A percentile compares a stretch with the other conserved stretches of the same genome.
phyloP scores from a whole-genome alignment of 2,888 invertebrate species.

The Heliconius sara region DNA sequence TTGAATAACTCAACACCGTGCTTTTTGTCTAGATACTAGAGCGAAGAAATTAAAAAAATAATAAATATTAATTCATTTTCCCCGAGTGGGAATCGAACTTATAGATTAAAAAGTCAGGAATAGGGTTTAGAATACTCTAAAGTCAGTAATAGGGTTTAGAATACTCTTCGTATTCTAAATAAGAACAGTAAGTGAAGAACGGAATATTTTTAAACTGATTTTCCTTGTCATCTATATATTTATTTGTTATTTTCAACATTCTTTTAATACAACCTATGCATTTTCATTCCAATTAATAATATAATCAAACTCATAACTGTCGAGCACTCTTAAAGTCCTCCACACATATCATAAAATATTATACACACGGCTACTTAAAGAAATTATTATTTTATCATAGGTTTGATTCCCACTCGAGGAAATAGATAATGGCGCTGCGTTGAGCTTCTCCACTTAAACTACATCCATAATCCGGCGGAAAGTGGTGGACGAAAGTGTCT shows the following conservation, averaged over 20 bases:
- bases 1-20: no score
- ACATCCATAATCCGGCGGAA: neutral
- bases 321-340: conserved; percentile 39
- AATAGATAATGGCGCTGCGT: neutral
- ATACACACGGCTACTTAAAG: conserved; percentile 10
- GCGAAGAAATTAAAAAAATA: no score
- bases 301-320: conserved; percentile 31
- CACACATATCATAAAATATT: conserved; percentile 35
- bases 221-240: neutral
- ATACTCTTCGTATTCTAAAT: no score
- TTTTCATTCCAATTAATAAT: conserved; percentile 26
- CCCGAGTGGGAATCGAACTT: no score
- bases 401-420: no score
- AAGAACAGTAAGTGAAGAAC: no score
- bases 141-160: no score
- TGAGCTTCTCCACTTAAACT: neutral
- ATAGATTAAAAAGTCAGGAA: no score
- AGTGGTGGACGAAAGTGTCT: neutral
- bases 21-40: no score
- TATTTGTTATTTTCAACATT: neutral
- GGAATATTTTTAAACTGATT: neutral
- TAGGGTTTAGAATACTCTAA: no score
- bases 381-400: no score
- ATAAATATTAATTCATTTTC: no score
- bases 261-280: neutral